Evolutionary conservation across 2,113 vertebrate species (phyloP), one percentile per base, ranked within the genome.

Genomic region (Gulo gulo): DNA sequence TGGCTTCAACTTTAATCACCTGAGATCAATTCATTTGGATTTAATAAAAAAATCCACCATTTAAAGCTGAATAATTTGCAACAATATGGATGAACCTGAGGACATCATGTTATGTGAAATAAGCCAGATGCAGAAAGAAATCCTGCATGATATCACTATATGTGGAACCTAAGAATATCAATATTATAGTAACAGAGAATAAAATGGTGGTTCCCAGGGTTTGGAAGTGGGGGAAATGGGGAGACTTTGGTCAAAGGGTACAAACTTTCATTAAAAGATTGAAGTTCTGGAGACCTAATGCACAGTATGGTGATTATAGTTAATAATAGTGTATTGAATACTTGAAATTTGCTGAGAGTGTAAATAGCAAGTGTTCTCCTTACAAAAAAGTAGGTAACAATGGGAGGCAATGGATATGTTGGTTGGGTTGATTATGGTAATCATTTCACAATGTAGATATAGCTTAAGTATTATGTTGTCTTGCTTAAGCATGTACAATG

Each of bases 121-220:
- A 76, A 82, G 6, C 29, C 57, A 96, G 45, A 47, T 4, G 18
- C 5, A n/a, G 81, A 91, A 57, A 92, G 52, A 34, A 79, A 95
- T 34, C 12, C 15, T 52, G 23, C 4, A 8, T 74, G 45, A 36
- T 88, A 5, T 76, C 39, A 67, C n/a, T 55, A 2, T 2, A 34
- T 61, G 21, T 52, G 42, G 39, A 39, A 50, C 4, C 1, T 26
- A 23, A 50, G 61, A 63, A 87, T 1, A 6, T 3, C 42, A n/a
- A 21, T 42, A 31, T 87, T 2, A 7, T 20, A 57, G 24, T 63
- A 31, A 63, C 15, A 36, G 16, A 88, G 20, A 29, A 42, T 10
- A 50, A 50, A 67, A 20, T 0, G 12, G 45, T 65, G 20, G 7
- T 8, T 71, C 18, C 6, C 2, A 24, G 29, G 42, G 7, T 0